These are phyloP conservation scores for Muscidifurax raptorellus DNA, from an alignment of 1,140 invertebrate genomes.

Conservation along the genomic window DNA sequence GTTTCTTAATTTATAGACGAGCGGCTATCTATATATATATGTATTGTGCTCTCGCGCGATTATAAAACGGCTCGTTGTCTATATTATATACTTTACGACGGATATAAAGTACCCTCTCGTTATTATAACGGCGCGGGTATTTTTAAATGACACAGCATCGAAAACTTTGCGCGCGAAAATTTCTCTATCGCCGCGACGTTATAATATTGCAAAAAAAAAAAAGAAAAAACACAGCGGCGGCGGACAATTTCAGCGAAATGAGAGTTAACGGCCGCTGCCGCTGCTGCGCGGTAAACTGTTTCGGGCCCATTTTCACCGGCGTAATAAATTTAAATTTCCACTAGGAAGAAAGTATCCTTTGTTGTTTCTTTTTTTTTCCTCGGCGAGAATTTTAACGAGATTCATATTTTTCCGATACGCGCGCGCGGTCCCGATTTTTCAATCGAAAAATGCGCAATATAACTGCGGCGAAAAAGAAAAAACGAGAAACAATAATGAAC, in stretches of 20 bases:
- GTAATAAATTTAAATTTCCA: neutral
- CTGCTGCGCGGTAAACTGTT: neutral
- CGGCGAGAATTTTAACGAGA: neutral
- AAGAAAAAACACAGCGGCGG: neutral
- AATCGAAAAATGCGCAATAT: neutral
- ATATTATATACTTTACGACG: neutral
- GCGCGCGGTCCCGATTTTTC: neutral
- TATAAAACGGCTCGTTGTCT: neutral
- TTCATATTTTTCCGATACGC: neutral
- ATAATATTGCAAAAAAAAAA: neutral
- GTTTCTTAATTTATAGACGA: slow-evolving; percentile 15
- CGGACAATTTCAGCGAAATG: neutral
- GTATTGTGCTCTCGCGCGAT: neutral
- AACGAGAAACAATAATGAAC: too few relatives aligned
- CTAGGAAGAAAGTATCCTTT: neutral
- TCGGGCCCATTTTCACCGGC: neutral
- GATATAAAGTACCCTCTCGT: neutral
- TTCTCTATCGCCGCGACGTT: too few relatives aligned
- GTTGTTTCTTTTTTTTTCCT: neutral
- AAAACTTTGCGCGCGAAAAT: neutral
- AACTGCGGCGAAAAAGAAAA: too few relatives aligned
- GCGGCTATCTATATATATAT: neutral
- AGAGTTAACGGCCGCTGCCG: neutral
- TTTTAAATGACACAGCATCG: neutral
- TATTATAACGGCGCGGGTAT: too few relatives aligned